Evolutionary conservation across 1,140 invertebrate species (phyloP), one percentile per base, ranked within the genome.

Genomic region (Calephelis nemesis): DNA sequence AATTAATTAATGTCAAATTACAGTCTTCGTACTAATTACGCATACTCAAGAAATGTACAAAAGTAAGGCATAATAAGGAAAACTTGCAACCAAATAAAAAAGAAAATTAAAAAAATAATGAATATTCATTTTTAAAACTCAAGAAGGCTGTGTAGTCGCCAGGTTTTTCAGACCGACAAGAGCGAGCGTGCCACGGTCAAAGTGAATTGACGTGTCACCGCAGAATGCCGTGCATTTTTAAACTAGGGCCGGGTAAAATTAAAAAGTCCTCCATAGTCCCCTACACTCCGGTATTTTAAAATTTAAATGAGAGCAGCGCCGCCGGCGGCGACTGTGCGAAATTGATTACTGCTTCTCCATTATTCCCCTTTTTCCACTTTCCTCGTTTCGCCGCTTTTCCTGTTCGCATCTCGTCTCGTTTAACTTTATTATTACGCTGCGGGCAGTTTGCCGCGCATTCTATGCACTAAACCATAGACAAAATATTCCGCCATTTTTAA

Each of bases 291-390:
- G 85, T 88, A 87, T 88, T 91, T 91, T 91, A 90, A 91, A 91
- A 85, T 91, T 91, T 88, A 91, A 91, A 91, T 91, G 86, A 90
- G 87, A 84, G 79, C 78, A 79, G 79, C 83, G 81, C 84, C 81
- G 84, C 76, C 81, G 81, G 75, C 81, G 77, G 79, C 84, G 87
- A 90, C 87, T 91, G 85, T 84, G 82, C 87, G 81, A 91, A 91
- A 91, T 91, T 91, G 88, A 91, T 91, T 91, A 91, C 88, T 88
- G 85, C 83, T 89, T 85, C 87, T 84, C 83, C 77, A 91, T 91
- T 90, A 91, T 91, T 90, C 87, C 88, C 82, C 86, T 91, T 91
- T 90, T 91, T 87, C 84, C 81, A 84, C 82, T 88, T 87, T 85
- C 83, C 82, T 75, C 78, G 76, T 79, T 83, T 81, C 84, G 77